phyloP scores from a whole-genome alignment of 2,888 invertebrate genomes.

The Diadegma fenestrale region DNA sequence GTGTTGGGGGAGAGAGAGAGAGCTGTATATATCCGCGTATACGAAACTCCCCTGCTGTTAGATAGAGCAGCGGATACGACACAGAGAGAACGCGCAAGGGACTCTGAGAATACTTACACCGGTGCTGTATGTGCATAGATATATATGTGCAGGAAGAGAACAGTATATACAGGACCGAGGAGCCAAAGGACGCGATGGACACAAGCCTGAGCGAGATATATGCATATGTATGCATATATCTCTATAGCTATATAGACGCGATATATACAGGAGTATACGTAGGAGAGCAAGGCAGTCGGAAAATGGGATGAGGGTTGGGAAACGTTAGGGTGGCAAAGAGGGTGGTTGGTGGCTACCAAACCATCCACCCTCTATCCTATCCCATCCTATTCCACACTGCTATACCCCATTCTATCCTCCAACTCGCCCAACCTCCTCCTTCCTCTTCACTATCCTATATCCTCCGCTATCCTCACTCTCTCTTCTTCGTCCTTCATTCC shows the following conservation, averaged over 20 bases:
- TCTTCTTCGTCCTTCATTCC: constrained; percentile 29
- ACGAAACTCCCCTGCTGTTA: constrained; percentile 6
- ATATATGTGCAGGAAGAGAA: constrained; percentile 41
- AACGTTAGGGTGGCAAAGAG: constrained; percentile 65
- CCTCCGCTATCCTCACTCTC: constrained; percentile 57
- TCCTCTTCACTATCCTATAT: constrained; percentile 49
- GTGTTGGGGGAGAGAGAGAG: constrained; percentile 64
- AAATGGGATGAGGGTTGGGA: constrained; percentile 61
- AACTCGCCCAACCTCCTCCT: constrained; percentile 71
- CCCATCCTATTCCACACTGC: constrained; percentile 76
- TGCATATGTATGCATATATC: constrained; percentile 26
- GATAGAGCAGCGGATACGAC: constrained; percentile 23
- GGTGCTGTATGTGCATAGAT: constrained; percentile 4
- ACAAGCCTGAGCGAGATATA: constrained; percentile 63
- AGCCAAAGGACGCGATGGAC: constrained; percentile 69
- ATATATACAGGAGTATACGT: constrained; percentile 3
- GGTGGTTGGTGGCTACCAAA: constrained; percentile 75
- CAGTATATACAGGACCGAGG: constrained; percentile 53
- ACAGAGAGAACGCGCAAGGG: constrained; percentile 53
- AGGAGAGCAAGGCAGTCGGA: constrained; percentile 51
- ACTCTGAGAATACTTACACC: constrained; percentile 57
- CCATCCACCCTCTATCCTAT: constrained; percentile 61
- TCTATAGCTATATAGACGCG: constrained; percentile 21
- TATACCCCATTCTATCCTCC: constrained; percentile 78
- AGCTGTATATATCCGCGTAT: constrained; percentile 35